Evolutionary conservation across 2,797 vertebrate genomes (phyloP), one percentile per base, ranked within the genome.

Genomic region (Bradypodion ventrale): DNA sequence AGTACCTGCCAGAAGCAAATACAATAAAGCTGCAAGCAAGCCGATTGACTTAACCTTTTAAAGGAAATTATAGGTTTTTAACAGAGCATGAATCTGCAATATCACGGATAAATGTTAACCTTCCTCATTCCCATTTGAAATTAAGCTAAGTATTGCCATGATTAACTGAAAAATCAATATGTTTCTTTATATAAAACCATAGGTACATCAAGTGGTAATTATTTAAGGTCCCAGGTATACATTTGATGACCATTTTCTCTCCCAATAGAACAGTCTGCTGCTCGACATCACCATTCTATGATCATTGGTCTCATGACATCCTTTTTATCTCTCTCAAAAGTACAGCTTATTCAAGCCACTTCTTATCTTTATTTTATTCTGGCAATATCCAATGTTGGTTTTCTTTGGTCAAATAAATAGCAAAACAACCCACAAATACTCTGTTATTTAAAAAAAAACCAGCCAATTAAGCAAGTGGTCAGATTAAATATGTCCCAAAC

Each of bases 71-170:
- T 76, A 81, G 75, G 42, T 40, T 75, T 81, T 85, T 81, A 82
- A 81, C 69, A 75, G 73, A 69, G 62, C 49, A 85, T 2, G 1
- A 1, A 66, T 92, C 73, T 84, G 46, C 15, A 87, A 86, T 16
- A 62, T 75, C 44, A 1, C 56, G 84, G n/a, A 63, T 63, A 69
- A 3, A 63, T 1, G 52, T 2, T 56, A n/a, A 13, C 85, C 60
- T 87, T 85, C 35, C 78, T 10, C 7, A 66, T 78, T 88, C 65
- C n/a, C 12, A 82, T 77, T 82, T 59, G 78, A 87, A 88, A 40
- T 10, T 73, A 82, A 70, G 1, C 16, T 75, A 78, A 69, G 5
- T n/a, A 12, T 19, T 69, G 68, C 2, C 78, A 75, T 25, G 2
- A 73, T 85, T 82, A 87, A 75, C 19, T 78, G 15, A 9, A 78